Conservation (phyloP, 2,797 vertebrate species). For the Fratercula arctica region DNA sequence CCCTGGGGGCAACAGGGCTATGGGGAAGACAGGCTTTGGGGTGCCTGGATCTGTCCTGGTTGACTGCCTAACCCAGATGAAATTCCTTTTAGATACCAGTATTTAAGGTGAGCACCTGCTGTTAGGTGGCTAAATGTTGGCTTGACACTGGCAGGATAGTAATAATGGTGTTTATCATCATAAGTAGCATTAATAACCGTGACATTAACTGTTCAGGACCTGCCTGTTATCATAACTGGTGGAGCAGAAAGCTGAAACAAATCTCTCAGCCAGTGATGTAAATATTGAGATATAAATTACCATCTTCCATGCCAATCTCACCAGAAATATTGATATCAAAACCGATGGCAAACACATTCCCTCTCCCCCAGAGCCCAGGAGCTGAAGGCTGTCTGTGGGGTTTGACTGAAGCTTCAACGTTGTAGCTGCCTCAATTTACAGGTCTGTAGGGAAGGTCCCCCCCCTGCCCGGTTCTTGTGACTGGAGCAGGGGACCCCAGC, state of each 20-base stretch:
- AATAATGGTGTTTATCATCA: neutral
- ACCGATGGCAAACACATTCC: neutral
- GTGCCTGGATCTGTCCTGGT: neutral
- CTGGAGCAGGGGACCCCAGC: rapidly evolving
- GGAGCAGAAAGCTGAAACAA: neutral
- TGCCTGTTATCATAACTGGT: neutral
- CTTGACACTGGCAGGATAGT: neutral
- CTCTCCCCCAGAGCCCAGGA: neutral
- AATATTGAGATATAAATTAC: neutral
- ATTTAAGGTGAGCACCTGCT: neutral
- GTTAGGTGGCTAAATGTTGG: neutral
- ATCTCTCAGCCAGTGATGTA: neutral
- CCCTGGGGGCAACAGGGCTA: rapidly evolving
- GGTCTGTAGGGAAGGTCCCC: neutral
- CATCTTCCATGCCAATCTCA: neutral
- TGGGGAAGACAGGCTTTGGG: neutral
- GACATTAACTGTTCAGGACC: neutral
- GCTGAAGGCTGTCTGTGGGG: neutral
- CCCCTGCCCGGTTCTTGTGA: rapidly evolving
- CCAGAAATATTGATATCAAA: neutral
- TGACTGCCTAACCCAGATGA: neutral
- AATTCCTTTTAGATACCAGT: neutral
- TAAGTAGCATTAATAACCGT: neutral
- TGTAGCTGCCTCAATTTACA: neutral
- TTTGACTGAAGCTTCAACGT: neutral